A percentile compares a stretch with the other conserved stretches of the same genome.
These are phyloP conservation scores for Syritta pipiens DNA, from an alignment of 2,888 invertebrate genomes.

Conservation along the genomic window DNA sequence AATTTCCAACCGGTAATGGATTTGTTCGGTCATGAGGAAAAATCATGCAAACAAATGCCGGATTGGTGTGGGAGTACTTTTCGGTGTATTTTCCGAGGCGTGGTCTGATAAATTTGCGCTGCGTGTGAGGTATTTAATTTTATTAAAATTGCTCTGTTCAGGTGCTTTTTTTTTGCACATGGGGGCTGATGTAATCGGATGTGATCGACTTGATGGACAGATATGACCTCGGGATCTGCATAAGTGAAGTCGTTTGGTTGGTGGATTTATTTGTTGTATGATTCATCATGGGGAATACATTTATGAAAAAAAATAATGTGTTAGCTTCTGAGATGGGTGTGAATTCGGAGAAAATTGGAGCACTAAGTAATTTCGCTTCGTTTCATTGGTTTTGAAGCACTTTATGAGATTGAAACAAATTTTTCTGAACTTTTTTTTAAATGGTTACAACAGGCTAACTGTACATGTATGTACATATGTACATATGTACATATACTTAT, in stretches of 20 bases:
- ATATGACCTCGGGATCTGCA: background rate
- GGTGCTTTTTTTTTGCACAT: background rate
- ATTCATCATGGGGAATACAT: background rate
- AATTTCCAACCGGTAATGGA: background rate
- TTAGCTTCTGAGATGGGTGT: background rate
- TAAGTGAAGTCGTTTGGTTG: background rate
- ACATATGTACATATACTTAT: background rate
- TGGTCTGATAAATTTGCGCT: constrained; percentile 4
- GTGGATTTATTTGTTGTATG: background rate
- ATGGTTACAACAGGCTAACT: no score
- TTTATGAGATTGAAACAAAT: no score
- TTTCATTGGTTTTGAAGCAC: background rate
- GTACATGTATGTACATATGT: background rate
- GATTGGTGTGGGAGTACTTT: background rate
- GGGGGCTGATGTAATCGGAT: no score
- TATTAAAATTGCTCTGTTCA: background rate
- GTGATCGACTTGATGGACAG: background rate
- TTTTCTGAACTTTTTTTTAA: no score
- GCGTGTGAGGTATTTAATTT: background rate
- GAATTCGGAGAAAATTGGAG: background rate
- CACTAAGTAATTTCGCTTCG: background rate
- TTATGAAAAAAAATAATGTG: background rate
- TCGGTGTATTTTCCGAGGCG: constrained; percentile 16
- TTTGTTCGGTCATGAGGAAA: background rate
- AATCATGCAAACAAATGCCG: background rate